Conservation (phyloP, 2,113 vertebrate species). For the Pungitius pungitius region DNA sequence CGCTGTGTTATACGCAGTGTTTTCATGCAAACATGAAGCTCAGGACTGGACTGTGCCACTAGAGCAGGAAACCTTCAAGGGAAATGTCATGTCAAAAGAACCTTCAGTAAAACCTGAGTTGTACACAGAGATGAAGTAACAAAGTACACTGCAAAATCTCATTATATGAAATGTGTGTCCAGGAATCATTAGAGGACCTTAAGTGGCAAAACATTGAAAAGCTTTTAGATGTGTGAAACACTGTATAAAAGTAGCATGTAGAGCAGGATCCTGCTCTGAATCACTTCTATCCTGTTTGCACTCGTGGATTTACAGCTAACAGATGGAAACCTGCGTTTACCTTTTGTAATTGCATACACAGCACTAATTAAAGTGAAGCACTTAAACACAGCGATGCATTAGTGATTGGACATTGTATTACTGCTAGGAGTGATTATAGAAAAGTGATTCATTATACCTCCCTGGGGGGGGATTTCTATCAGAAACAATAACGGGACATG, state of each 20-base stretch:
- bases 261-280: slow-evolving; percentile 40
- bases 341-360: not conserved
- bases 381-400: slow-evolving; percentile 13
- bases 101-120: slow-evolving; percentile 52
- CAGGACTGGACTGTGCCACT: slow-evolving; percentile 1
- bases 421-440: slow-evolving; percentile 18
- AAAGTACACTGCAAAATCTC: slow-evolving; percentile 18
- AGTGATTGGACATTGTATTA: slow-evolving; percentile 9
- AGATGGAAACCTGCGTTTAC: slow-evolving; percentile 10
- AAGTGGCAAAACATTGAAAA: slow-evolving; percentile 20
- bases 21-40: not conserved
- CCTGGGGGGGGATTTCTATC: not conserved
- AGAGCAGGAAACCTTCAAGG: slow-evolving; percentile 23
- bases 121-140: slow-evolving; percentile 32
- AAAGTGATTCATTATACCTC: slow-evolving; percentile 7
- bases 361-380: slow-evolving; percentile 10
- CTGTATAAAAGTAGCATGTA: slow-evolving; percentile 34
- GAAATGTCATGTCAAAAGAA: slow-evolving; percentile 4
- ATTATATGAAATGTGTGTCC: slow-evolving; percentile 4
- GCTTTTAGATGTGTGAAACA: too few species aligned
- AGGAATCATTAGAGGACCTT: not conserved
- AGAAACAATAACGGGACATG: slow-evolving; percentile 26
- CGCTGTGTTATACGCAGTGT: slow-evolving; percentile 20
- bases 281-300: slow-evolving; percentile 40
- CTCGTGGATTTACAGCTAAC: not conserved